Evolutionary conservation across 2,888 invertebrate genomes (phyloP), one percentile per base, ranked within the genome.

Genomic region (Trachelus stipa): DNA sequence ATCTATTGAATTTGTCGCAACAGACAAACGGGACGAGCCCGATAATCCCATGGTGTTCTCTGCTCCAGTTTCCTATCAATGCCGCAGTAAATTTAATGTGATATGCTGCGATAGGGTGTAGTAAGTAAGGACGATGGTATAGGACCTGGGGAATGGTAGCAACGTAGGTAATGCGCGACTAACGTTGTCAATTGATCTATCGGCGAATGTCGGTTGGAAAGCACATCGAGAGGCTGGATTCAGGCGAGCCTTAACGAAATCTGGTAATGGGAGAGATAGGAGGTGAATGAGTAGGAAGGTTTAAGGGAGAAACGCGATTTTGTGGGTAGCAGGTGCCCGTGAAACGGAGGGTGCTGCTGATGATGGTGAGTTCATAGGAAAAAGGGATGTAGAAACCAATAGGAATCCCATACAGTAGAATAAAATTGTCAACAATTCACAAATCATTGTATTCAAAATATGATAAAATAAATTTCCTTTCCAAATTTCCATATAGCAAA

Each of bases 161-260:
- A 78, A 76, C 80, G 80, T 79, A 76, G 84, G 83, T 87, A 88
- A 87, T 86, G 85, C 81, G 81, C 84, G 81, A 84, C 81, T 86
- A 88, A 87, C 86, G 85, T 85, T 85, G 84, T 85, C 88, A 85
- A 88, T 89, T 88, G 89, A 90, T 89, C 88, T 89, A 89, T 88
- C 88, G 87, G 84, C 77, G 82, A 82, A 83, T 78, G 76, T 73
- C 79, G 79, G 75, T 80, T 75, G 76, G 75, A 76, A 79, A 78
- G 78, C 56, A 74, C 68, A 74, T 34, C 12, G 78, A 31, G 79
- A 78, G 77, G 76, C 76, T 77, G 83, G 83, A 87, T 87, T 86
- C 83, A 81, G 80, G 78, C 81, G 79, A 83, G 84, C 83, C 84
- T 88, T 86, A 87, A 88, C 88, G 85, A 89, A 89, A 88, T 88